phyloP scores from a whole-genome alignment of 2,113 vertebrate genomes.

The Gavia stellata region DNA sequence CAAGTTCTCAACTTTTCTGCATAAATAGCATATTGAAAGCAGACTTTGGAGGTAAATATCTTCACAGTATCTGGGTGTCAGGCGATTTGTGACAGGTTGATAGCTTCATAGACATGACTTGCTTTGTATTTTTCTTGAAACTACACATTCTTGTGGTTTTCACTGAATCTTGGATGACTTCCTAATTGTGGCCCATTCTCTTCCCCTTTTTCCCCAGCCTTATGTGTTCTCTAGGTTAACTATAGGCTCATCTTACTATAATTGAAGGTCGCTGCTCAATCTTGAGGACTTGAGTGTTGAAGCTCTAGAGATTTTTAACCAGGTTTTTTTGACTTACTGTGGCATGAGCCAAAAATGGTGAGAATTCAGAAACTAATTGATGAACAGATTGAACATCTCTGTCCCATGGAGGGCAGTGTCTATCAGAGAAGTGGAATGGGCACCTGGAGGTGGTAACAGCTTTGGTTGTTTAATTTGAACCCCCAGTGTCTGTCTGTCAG shows the following conservation, averaged over 20 bases:
- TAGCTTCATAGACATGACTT: neutral
- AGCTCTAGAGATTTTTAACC: neutral
- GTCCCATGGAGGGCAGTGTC: neutral
- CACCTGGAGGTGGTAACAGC: neutral
- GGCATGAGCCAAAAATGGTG: neutral
- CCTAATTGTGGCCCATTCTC: neutral
- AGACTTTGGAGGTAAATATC: neutral
- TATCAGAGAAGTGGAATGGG: neutral
- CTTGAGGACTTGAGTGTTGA: neutral
- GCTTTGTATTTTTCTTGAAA: neutral
- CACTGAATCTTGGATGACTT: neutral
- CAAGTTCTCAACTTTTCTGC: neutral
- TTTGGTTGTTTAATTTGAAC: accelerated
- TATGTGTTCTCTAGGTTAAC: neutral
- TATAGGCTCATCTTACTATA: neutral
- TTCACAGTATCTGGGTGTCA: neutral
- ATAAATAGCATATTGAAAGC: neutral
- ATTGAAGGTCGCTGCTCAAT: neutral
- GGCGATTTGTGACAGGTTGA: neutral
- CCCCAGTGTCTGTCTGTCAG: neutral
- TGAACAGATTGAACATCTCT: neutral
- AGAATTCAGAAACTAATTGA: neutral
- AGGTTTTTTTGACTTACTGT: neutral
- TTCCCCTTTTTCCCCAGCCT: neutral
- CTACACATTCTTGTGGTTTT: neutral